Base-by-base conservation (phyloP, 2,888 invertebrate genomes). In the Apodemia mormo region DNA sequence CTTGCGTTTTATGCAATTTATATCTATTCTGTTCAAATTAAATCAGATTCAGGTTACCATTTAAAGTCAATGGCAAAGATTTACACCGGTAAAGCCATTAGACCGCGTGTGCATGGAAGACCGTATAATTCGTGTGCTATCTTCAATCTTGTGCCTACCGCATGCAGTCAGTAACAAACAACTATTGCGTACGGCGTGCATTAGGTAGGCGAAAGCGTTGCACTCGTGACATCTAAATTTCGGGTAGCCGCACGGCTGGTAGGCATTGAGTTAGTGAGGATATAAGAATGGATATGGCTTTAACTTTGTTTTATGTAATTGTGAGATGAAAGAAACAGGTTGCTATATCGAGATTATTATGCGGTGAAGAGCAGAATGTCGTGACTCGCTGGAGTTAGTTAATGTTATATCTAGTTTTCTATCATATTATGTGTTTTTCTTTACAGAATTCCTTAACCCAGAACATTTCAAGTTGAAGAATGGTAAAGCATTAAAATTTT, bases 141-240 rank as follows among this genome's bases (percentile, higher is more conserved):
- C 90, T 91, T 90, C 90, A 88, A 91, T 91, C 90, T 90, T 84
- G 81, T 81, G 81, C 86, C 84, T 79, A 87, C 85, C 80, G 80
- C 81, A 79, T 80, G 79, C 80, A 82, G 87, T 86, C 87, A 84
- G 85, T 90, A 86, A 90, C 91, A 90, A 92, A 92, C 90, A 90
- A 89, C 91, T 85, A 87, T 84, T 81, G 85, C 81, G 81, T 82
- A 82, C 82, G 81, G 85, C 77, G 77, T 84, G 87, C 88, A 88
- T 89, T 90, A 88, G 85, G 80, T 80, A 84, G 86, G 66, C 66
- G 79, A 87, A 89, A 89, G 89, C 90, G 83, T 79, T 83, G 82
- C 83, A 85, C 86, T 89, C 87, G 91, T 92, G 90, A 92, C 92
- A 92, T 89, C 92, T 92, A 92, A 92, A 92, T 92, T 92, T 92